Conservation (phyloP, 2,113 vertebrate species). For the Charadrius vociferus region DNA sequence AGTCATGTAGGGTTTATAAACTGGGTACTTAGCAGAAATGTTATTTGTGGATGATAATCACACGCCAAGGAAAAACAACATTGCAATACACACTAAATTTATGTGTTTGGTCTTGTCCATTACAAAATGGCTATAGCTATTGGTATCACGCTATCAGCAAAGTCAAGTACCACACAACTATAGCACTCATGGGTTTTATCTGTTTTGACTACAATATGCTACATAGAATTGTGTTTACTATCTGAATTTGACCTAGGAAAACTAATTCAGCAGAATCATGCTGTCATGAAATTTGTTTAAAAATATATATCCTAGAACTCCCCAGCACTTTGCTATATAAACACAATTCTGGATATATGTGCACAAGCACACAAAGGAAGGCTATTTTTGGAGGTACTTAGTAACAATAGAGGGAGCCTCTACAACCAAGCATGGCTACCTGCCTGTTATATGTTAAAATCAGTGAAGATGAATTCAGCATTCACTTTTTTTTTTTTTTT, state of each 20-base stretch:
- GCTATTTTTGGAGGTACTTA: background rate
- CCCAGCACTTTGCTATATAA: background rate
- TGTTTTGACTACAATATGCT: background rate
- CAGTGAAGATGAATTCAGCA: background rate
- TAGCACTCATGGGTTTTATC: background rate
- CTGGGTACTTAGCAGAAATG: background rate
- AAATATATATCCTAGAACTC: background rate
- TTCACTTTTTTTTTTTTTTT: background rate
- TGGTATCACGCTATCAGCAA: background rate
- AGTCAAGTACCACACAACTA: background rate
- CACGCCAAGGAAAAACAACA: background rate
- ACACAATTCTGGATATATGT: background rate
- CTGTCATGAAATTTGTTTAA: background rate
- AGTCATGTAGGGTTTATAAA: background rate
- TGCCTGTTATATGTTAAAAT: background rate
- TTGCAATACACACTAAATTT: background rate
- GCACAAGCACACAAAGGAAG: background rate
- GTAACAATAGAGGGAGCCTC: background rate
- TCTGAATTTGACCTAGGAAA: background rate
- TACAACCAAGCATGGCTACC: background rate
- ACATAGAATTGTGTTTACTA: background rate
- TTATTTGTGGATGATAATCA: constrained; percentile 11
- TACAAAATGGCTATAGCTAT: background rate
- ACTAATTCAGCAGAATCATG: background rate
- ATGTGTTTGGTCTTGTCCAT: background rate